Percentiles rank a stretch among this genome's conserved stretches.
phyloP scores from a whole-genome alignment of 2,888 invertebrate species.

The Chymomyza fuscimana region DNA sequence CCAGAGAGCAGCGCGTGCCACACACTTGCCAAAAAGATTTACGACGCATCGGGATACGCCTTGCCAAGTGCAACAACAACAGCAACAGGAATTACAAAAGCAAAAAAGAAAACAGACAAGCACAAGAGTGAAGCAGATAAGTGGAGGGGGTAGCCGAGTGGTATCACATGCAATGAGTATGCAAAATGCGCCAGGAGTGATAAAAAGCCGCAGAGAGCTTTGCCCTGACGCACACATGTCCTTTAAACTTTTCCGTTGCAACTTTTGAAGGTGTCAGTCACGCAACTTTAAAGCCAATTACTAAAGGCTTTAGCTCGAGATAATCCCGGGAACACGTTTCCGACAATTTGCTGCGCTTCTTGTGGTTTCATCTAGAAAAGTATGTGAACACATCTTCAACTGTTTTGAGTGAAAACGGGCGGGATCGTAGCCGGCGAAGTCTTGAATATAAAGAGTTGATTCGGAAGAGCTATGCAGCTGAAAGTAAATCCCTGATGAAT shows the following conservation, averaged over 20 bases:
- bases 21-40: conserved; percentile 5
- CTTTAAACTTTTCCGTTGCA: conserved; percentile 34
- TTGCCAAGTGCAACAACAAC: conserved; percentile 4
- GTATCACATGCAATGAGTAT: conserved; percentile 41
- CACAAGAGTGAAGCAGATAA: not conserved
- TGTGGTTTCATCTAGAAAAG: not conserved
- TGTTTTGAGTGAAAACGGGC: too few species aligned
- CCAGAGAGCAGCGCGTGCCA: not conserved
- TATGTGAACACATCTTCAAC: too few species aligned
- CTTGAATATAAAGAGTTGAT: too few species aligned
- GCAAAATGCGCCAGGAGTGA: conserved; percentile 47
- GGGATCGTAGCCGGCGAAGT: too few species aligned
- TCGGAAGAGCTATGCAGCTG: too few species aligned
- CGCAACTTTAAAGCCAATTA: conserved; percentile 63
- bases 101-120: not conserved
- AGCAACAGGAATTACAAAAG: not conserved
- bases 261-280: conserved; percentile 20
- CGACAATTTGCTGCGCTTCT: conserved; percentile 26
- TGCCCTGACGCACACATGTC: conserved; percentile 44
- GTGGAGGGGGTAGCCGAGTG: conserved; percentile 11
- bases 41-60: conserved; percentile 4
- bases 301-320: conserved; percentile 29
- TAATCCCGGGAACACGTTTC: conserved; percentile 27
- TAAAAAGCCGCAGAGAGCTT: conserved; percentile 46
- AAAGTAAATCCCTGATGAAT: too few species aligned